Percentiles rank a stretch among this genome's conserved stretches.
Evolutionary conservation across 2,888 invertebrate species (phyloP).

Genomic region (Macrosiphum euphorbiae): DNA sequence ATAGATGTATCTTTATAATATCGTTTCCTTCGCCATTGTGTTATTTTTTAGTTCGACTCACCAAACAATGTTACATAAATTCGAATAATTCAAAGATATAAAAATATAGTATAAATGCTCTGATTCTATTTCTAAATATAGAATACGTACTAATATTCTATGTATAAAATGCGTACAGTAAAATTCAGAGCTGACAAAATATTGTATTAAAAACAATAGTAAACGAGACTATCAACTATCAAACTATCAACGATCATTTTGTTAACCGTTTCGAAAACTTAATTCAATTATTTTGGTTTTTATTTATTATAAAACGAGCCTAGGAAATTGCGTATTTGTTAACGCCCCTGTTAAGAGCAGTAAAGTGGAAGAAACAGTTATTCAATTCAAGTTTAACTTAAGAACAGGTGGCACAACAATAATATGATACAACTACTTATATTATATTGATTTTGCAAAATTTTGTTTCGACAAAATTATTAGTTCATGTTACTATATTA

Average conservation of each 20-base stretch:
- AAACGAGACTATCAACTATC: not conserved
- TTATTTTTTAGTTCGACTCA: conserved; percentile 2
- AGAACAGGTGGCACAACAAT: not conserved
- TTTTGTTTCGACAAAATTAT: not conserved
- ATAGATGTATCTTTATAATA: conserved; percentile 28
- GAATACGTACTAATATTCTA: not conserved
- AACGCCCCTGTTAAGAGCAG: not conserved
- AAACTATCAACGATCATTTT: not conserved
- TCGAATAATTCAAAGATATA: not conserved
- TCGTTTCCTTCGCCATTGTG: not conserved
- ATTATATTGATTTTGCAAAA: not conserved
- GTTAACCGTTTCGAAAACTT: not conserved
- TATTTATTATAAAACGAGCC: not conserved
- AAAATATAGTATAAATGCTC: not conserved
- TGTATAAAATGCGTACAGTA: not conserved
- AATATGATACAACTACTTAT: not conserved
- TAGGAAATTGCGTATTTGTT: not conserved
- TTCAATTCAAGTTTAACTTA: not conserved
- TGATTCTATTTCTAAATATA: not conserved
- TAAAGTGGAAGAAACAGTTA: not conserved
- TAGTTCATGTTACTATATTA: too few species aligned
- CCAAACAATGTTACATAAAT: not conserved
- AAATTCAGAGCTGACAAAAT: not conserved
- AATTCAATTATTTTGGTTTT: not conserved
- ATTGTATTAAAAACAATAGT: not conserved